These are phyloP conservation scores for Metridium senile DNA, from an alignment of 92 coral and sea anemone species.

Conservation along the genomic window DNA sequence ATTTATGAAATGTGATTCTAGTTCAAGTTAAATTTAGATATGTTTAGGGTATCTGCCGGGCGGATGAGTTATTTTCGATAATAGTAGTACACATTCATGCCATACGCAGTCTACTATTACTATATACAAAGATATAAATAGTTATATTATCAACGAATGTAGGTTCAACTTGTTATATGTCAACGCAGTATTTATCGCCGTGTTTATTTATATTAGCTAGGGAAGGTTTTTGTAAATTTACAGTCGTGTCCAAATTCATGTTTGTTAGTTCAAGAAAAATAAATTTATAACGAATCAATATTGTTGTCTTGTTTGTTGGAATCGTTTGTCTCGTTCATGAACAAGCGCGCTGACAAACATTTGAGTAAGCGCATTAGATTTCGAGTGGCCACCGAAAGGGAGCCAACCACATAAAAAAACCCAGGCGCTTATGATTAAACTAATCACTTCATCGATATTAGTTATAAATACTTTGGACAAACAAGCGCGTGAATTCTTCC, in stretches of 20 bases:
- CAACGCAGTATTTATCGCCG: slow-evolving; percentile 85
- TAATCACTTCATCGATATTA: slow-evolving; percentile 81
- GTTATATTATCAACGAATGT: slow-evolving; percentile 11
- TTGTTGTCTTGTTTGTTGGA: slow-evolving; percentile 28
- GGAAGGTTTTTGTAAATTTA: slow-evolving; percentile 92
- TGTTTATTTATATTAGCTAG: slow-evolving; percentile 88
- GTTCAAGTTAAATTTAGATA: slow-evolving; percentile 45
- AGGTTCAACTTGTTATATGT: slow-evolving; percentile 36
- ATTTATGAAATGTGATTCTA: slow-evolving; percentile 63
- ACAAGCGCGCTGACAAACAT: slow-evolving; percentile 37
- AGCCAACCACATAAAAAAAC: slow-evolving; percentile 72
- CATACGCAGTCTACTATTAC: slow-evolving; percentile 9
- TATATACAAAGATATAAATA: not conserved
- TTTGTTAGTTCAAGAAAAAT: slow-evolving; percentile 91
- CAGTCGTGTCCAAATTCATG: slow-evolving; percentile 85
- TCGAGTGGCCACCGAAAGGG: slow-evolving; percentile 59
- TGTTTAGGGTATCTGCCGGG: slow-evolving; percentile 41
- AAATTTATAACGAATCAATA: slow-evolving; percentile 91
- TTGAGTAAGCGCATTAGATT: slow-evolving; percentile 69
- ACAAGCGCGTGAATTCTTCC: slow-evolving; percentile 54
- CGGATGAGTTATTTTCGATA: slow-evolving; percentile 21
- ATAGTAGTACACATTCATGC: slow-evolving; percentile 19
- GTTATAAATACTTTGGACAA: slow-evolving; percentile 76
- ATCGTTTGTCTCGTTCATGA: not conserved
- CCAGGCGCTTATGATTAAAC: slow-evolving; percentile 76